These are phyloP conservation scores for Taenioides sp. DNA, from an alignment of 2,797 vertebrate species.

Conservation along the genomic window DNA sequence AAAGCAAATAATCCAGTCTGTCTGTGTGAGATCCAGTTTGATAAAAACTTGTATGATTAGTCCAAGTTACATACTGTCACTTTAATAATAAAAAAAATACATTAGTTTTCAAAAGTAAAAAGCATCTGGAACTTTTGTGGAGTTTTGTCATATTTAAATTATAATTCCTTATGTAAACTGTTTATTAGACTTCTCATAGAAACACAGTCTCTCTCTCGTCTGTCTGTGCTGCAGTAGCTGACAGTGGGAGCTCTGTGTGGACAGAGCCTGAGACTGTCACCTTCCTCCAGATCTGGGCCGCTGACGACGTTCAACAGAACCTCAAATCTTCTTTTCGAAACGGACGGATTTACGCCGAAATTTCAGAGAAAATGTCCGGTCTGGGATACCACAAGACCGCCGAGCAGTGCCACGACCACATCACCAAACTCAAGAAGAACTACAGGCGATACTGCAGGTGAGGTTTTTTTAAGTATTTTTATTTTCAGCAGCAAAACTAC, in stretches of 20 bases:
- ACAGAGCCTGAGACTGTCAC: slow-evolving; percentile 64
- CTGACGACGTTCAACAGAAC: slow-evolving; percentile 65
- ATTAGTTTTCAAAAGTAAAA: too few relatives aligned
- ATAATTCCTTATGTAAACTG: too few relatives aligned
- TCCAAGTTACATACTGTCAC: too few relatives aligned
- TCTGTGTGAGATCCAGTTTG: too few relatives aligned
- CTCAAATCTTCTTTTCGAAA: slow-evolving; percentile 65
- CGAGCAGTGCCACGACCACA: slow-evolving; percentile 72
- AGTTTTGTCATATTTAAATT: too few relatives aligned
- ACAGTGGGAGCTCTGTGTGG: slow-evolving; percentile 51
- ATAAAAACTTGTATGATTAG: too few relatives aligned
- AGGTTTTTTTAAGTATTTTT: neutral
- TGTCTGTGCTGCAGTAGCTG: neutral
- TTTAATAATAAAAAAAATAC: too few relatives aligned
- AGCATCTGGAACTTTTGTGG: too few relatives aligned
- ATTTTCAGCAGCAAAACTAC: too few relatives aligned
- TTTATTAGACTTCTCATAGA: too few relatives aligned
- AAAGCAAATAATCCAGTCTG: too few relatives aligned
- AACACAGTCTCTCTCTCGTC: too few relatives aligned
- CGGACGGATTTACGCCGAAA: slow-evolving; percentile 63
- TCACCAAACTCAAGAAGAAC: slow-evolving; percentile 70
- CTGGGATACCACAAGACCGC: slow-evolving; percentile 56
- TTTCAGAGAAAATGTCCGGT: slow-evolving; percentile 54
- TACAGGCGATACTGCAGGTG: slow-evolving; percentile 69
- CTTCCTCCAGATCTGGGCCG: slow-evolving; percentile 68